Percentiles rank a stretch among this genome's conserved stretches.
Evolutionary conservation across 2,797 vertebrate species (phyloP).

Genomic region (Leptatherina wallacei): DNA sequence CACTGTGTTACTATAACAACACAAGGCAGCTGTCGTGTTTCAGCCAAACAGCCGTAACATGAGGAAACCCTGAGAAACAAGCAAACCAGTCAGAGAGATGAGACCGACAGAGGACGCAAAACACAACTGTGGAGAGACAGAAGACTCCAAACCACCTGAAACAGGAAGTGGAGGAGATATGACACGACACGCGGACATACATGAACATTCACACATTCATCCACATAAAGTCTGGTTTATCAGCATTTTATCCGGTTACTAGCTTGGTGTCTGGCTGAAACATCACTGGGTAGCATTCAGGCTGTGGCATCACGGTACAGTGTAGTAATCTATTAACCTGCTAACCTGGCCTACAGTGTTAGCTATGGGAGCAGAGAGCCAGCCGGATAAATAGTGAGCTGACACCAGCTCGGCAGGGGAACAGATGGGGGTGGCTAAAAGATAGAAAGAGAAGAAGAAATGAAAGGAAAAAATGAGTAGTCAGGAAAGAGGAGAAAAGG

Average conservation of each 20-base stretch:
- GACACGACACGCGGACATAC: conserved; percentile 14
- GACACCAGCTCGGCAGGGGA: conserved; percentile 19
- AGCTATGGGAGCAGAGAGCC: conserved; percentile 33
- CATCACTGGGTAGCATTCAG: conserved; percentile 33
- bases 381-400: conserved; percentile 15
- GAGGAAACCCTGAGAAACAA: conserved; percentile 44
- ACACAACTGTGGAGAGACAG: conserved; percentile 27
- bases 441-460: not conserved
- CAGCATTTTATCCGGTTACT: not conserved
- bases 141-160: conserved; percentile 33
- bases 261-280: conserved; percentile 60
- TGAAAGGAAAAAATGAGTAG: not conserved
- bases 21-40: conserved; percentile 62
- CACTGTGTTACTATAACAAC: conserved; percentile 61
- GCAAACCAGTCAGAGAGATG: conserved; percentile 48
- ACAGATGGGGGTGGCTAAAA: not conserved
- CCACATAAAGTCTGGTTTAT: conserved; percentile 2
- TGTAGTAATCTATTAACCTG: conserved; percentile 1
- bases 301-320: conserved; percentile 8
- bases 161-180: conserved; percentile 39
- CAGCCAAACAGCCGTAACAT: conserved; percentile 64
- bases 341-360: conserved; percentile 13
- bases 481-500: not conserved
- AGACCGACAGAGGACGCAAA: conserved; percentile 13
- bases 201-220: conserved; percentile 18